Evolutionary conservation across 2,113 vertebrate genomes (phyloP), one percentile per base, ranked within the genome.

Genomic region (Xyliphius kryptos): DNA sequence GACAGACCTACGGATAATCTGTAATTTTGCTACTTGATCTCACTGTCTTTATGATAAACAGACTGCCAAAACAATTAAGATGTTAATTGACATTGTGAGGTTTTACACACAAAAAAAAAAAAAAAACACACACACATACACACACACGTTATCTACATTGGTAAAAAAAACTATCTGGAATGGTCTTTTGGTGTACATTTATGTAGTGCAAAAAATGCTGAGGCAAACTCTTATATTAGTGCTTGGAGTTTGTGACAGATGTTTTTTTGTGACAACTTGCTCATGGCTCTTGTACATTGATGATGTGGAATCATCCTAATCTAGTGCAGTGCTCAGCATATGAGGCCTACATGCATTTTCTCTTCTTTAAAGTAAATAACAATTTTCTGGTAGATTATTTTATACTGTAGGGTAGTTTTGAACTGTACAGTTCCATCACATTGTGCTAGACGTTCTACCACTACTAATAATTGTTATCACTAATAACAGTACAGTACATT

Each of bases 211-310:
- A 9, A 53, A 55, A 69, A 47, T 36, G 61, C 70, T 49, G 64
- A 71, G 21, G 20, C 54, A 37, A n/a, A 13, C 44, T 41, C 37
- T 20, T 37, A 48, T 37, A 9, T 14, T 14, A 36, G 7, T 9
- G 15, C 20, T 41, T 37, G 38, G 49, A 67, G 56, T 56, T 14
- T 53, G 38, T 15, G 37, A 52, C 69, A 71, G 63, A 66, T 66
- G 63, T 47, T 59, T 43, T 26, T 44, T 60, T 60, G 54, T 61
- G 51, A 68, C 51, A 56, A 49, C 58, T 55, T 41, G 15, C 22
- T 71, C 52, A 56, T 61, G 44, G 51, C 9, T 41, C 26, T 9
- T 15, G 46, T 6, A 22, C 14, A 10, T 43, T 63, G 40, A 32
- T 43, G 48, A 22, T 21, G 10, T 26, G n/a, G 49, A n/a, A 47